These are phyloP conservation scores for Mizuhopecten yessoensis DNA, from an alignment of 1,140 invertebrate species.

Conservation along the genomic window DNA sequence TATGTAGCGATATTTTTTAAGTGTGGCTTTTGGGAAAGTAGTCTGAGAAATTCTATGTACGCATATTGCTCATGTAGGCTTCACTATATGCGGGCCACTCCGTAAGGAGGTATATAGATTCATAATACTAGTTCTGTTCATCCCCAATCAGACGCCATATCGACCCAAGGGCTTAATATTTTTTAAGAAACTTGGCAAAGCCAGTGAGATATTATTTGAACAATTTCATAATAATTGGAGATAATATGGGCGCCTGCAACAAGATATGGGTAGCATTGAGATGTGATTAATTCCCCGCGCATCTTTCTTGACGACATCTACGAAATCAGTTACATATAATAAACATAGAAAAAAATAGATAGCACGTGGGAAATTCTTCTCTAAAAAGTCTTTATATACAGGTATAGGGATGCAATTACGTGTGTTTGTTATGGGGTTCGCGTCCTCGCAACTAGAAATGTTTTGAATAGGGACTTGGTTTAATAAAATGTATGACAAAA, in stretches of 20 bases:
- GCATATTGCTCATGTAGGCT: conserved; percentile 32
- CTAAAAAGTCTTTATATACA: background rate
- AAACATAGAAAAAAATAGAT: background rate
- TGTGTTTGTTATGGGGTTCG: too few relatives aligned
- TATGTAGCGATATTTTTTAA: conserved; percentile 28
- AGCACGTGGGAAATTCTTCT: background rate
- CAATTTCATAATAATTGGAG: conserved; percentile 39
- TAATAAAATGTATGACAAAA: too few relatives aligned
- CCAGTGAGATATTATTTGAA: background rate
- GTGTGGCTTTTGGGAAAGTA: conserved; percentile 23
- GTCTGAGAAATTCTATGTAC: conserved; percentile 27
- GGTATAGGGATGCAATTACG: too few relatives aligned
- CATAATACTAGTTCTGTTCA: background rate
- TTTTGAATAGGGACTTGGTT: too few relatives aligned
- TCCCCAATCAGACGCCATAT: conserved; percentile 36
- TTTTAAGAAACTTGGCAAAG: background rate
- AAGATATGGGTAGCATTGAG: background rate
- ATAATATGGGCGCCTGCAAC: background rate
- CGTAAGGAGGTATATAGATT: conserved; percentile 15
- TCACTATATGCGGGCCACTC: background rate
- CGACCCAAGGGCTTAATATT: background rate
- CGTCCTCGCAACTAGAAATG: too few relatives aligned
- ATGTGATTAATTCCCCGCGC: background rate
- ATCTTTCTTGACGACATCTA: background rate
- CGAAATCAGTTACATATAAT: background rate